These are phyloP conservation scores for Zaprionus ghesquierei DNA, from an alignment of 1,140 invertebrate species.

Conservation along the genomic window DNA sequence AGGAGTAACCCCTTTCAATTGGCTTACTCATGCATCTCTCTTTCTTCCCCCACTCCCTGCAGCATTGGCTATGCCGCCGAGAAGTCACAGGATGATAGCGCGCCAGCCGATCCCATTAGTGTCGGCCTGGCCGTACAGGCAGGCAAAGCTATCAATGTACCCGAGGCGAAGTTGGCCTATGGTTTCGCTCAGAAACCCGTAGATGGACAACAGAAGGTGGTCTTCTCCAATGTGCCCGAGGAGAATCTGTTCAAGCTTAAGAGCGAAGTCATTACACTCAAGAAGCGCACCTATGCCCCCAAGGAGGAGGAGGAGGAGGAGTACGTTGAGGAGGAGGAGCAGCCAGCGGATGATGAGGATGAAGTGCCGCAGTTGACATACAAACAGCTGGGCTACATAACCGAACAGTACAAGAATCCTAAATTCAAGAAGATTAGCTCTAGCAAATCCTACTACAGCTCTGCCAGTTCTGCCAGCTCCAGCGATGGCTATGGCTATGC, in stretches of 20 bases:
- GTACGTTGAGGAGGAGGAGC: conserved; percentile 56
- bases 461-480: conserved; percentile 15
- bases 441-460: conserved; percentile 32
- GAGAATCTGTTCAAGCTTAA: conserved; percentile 83
- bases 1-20: too few species aligned
- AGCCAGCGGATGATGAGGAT: conserved; percentile 41
- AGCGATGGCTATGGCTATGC: conserved; percentile 16
- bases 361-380: conserved; percentile 63
- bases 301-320: conserved; percentile 66
- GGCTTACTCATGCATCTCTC: too few species aligned
- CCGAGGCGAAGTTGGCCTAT: conserved; percentile 82
- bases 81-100: conserved; percentile 46
- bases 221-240: conserved; percentile 77
- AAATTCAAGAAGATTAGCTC: conserved; percentile 60
- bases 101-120: conserved; percentile 83
- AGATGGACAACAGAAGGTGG: conserved; percentile 64
- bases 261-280: conserved; percentile 82
- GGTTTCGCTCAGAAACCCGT: conserved; percentile 81
- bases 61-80: conserved; percentile 53
- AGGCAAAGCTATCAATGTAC: conserved; percentile 67
- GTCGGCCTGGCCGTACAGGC: conserved; percentile 80
- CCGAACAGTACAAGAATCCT: conserved; percentile 75
- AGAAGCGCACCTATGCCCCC: conserved; percentile 52
- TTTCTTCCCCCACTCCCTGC: neutral
- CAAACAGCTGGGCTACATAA: conserved; percentile 69